Evolutionary conservation across 2,888 invertebrate species (phyloP).

Genomic region (Diarsia mendica): DNA sequence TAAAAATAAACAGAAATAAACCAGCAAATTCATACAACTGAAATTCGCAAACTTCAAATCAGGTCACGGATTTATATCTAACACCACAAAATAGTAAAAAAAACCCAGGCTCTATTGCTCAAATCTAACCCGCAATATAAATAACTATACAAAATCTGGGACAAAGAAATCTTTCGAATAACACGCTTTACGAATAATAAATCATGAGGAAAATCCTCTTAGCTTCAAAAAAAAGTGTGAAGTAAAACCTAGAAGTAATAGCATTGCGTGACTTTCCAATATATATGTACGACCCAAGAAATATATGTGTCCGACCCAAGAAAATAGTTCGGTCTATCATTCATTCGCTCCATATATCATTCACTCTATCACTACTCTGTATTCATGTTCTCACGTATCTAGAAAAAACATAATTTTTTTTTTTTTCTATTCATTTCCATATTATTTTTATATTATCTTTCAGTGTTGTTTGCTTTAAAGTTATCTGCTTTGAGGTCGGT

Average conservation of each 20-base stretch:
- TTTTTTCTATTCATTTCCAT: no score
- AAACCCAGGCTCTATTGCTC: background rate
- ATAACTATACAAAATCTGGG: background rate
- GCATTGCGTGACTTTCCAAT: conserved; percentile 4
- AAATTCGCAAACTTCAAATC: background rate
- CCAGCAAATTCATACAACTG: background rate
- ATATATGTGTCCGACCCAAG: no score
- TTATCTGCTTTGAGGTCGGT: background rate
- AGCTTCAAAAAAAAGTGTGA: background rate
- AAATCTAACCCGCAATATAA: background rate
- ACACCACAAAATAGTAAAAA: background rate
- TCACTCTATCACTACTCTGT: no score
- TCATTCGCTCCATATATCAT: conserved; percentile 17
- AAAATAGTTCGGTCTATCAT: conserved; percentile 4
- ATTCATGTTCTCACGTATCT: conserved; percentile 3
- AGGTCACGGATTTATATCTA: background rate
- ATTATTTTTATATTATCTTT: background rate
- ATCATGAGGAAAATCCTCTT: background rate
- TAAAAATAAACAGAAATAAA: background rate
- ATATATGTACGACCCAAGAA: no score
- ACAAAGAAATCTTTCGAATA: background rate
- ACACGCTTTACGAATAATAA: conserved; percentile 25
- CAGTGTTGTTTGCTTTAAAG: background rate
- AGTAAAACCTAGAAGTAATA: conserved; percentile 4
- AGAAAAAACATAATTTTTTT: background rate